Conservation (phyloP, 2,888 invertebrate species). For the Thereva unica region DNA sequence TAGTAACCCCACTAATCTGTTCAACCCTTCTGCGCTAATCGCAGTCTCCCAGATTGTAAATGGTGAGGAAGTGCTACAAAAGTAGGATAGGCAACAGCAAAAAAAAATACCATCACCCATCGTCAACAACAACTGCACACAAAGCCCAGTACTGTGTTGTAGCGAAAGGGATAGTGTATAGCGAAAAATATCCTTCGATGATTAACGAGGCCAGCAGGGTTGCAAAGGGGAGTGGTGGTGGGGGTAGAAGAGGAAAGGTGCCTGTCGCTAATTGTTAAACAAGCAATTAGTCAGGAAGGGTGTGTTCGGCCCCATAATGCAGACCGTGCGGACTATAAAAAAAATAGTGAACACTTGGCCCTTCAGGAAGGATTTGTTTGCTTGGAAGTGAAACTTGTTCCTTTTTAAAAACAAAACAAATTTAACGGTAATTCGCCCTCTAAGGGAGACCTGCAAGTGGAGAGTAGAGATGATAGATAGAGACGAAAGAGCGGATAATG, state of each 20-base stretch:
- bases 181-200: constrained; percentile 25
- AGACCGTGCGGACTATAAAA: too few relatives aligned
- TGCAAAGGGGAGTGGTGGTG: too few relatives aligned
- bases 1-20: constrained; percentile 9
- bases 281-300: constrained; percentile 39
- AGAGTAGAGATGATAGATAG: too few relatives aligned
- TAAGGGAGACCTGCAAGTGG: too few relatives aligned
- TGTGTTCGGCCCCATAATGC: too few relatives aligned
- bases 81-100: not conserved
- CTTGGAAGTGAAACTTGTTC: too few relatives aligned
- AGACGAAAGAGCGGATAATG: too few relatives aligned
- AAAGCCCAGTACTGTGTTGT: not conserved
- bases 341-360: too few relatives aligned
- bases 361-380: too few relatives aligned
- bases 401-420: too few relatives aligned
- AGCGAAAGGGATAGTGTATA: not conserved
- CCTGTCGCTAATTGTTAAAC: constrained; percentile 42
- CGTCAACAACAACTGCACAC: not conserved
- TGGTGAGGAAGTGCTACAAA: constrained; percentile 4
- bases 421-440: too few relatives aligned
- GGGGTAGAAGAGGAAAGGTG: constrained; percentile 33
- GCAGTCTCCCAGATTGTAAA: constrained; percentile 18
- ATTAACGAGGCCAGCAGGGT: constrained; percentile 27
- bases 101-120: not conserved
- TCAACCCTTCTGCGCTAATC: constrained; percentile 21